phyloP scores from a whole-genome alignment of 2,113 vertebrate species.

The Turdus rufiventris region DNA sequence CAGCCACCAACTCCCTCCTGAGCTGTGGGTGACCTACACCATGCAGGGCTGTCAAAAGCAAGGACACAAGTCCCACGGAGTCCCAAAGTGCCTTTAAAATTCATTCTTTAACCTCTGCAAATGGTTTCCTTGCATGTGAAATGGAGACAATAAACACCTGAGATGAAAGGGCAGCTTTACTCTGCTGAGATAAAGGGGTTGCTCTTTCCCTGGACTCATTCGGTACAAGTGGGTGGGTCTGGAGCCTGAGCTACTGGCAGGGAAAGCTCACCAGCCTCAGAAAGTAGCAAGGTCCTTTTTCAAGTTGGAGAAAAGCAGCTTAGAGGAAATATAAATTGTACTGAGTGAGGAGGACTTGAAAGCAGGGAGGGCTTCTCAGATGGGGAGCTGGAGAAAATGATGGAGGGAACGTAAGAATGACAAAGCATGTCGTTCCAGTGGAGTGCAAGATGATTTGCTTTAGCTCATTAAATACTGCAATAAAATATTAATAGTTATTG shows the following conservation, averaged over 20 bases:
- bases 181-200: constrained; percentile 17
- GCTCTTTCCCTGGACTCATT: neutral
- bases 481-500: constrained; percentile 81
- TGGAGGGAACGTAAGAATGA: constrained; percentile 62
- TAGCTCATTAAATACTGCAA: constrained; percentile 76
- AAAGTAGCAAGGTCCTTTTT: constrained; percentile 29
- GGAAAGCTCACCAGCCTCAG: neutral
- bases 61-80: neutral
- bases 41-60: neutral
- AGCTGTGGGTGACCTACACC: neutral
- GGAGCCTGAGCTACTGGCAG: neutral
- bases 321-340: constrained; percentile 45
- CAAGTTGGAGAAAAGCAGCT: constrained; percentile 26
- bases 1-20: rapidly evolving
- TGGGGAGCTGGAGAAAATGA: constrained; percentile 33
- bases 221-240: neutral
- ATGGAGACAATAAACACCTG: constrained; percentile 38
- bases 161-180: neutral
- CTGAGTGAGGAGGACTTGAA: constrained; percentile 10
- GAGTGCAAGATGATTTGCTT: constrained; percentile 70
- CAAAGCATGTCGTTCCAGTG: constrained; percentile 67
- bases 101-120: constrained; percentile 2
- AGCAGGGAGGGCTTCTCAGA: constrained; percentile 52
- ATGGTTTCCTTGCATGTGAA: neutral
- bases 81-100: constrained; percentile 3